These are phyloP conservation scores for Aurelia coerulea DNA, from an alignment of 30 jellyfish, hydroid and myxozoan genomes.

Conservation along the genomic window DNA sequence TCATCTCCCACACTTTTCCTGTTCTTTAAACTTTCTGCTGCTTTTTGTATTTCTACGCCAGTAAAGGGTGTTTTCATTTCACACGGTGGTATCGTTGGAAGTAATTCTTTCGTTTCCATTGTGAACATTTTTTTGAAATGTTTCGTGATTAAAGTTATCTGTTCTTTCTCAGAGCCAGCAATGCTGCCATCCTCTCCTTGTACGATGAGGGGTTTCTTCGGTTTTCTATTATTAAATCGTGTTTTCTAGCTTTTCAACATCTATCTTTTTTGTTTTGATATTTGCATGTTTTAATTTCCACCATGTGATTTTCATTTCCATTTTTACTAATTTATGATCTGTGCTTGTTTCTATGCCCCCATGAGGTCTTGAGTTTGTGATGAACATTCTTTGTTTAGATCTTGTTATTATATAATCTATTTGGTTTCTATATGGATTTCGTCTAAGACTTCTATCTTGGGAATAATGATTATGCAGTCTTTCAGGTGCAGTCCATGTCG, in stretches of 20 bases:
- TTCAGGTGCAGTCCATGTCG: constrained; percentile 75
- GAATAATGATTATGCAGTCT: constrained; percentile 5
- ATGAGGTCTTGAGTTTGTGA: constrained; percentile 46
- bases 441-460: constrained; percentile 6
- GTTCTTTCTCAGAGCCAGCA: no score
- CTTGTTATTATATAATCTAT: constrained; percentile 39
- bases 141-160: no score
- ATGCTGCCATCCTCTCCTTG: no score
- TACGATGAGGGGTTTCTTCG: no score
- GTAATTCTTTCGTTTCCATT: no score
- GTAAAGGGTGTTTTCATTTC: no score
- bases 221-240: neutral
- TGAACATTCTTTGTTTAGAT: constrained; percentile 6
- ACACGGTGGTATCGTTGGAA: no score
- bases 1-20: no score
- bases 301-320: constrained; percentile 9
- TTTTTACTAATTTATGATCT: constrained; percentile 43
- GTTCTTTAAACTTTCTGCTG: no score
- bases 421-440: constrained; percentile 58
- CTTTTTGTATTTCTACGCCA: no score
- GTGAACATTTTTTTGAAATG: no score
- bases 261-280: neutral
- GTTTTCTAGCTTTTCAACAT: constrained; percentile 25
- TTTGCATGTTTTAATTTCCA: neutral
- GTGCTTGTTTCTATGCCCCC: constrained; percentile 47